Conservation (phyloP, 1,140 invertebrate species). For the Diorhabda elongata region DNA sequence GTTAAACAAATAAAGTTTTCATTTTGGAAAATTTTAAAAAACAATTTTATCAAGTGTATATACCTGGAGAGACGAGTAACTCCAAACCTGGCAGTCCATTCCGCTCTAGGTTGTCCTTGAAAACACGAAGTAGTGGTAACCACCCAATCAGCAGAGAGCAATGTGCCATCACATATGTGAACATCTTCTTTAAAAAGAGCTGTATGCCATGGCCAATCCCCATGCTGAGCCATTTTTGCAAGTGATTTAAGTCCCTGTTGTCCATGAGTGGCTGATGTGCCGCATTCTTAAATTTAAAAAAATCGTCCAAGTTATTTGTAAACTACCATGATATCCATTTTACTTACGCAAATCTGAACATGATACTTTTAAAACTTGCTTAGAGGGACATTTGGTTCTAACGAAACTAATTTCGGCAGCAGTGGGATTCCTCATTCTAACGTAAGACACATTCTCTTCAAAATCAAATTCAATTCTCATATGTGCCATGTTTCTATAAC, state of each 20-base stretch:
- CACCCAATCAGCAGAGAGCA: constrained; percentile 76
- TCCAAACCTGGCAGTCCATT: constrained; percentile 77
- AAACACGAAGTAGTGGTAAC: constrained; percentile 86
- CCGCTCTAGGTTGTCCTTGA: constrained; percentile 80
- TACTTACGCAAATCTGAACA: constrained; percentile 70
- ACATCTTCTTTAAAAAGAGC: constrained; percentile 76
- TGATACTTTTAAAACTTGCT: constrained; percentile 72
- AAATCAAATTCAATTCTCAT: constrained; percentile 42
- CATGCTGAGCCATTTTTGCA: constrained; percentile 65
- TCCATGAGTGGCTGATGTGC: constrained; percentile 62
- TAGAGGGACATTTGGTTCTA: constrained; percentile 67
- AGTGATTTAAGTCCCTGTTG: constrained; percentile 53
- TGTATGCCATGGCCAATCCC: constrained; percentile 88
- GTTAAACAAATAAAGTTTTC: no score
- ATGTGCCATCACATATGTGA: constrained; percentile 83
- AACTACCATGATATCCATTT: background rate
- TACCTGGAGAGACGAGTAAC: constrained; percentile 62
- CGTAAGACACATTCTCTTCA: constrained; percentile 54
- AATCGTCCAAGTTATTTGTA: background rate
- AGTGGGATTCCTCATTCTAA: constrained; percentile 72
- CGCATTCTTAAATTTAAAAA: constrained; percentile 61
- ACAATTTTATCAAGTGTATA: background rate
- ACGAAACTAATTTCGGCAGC: constrained; percentile 77
- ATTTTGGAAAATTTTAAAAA: no score
- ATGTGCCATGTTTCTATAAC: constrained; percentile 39